Conservation (phyloP, 2,113 vertebrate species). For the Spilogale gracilis region DNA sequence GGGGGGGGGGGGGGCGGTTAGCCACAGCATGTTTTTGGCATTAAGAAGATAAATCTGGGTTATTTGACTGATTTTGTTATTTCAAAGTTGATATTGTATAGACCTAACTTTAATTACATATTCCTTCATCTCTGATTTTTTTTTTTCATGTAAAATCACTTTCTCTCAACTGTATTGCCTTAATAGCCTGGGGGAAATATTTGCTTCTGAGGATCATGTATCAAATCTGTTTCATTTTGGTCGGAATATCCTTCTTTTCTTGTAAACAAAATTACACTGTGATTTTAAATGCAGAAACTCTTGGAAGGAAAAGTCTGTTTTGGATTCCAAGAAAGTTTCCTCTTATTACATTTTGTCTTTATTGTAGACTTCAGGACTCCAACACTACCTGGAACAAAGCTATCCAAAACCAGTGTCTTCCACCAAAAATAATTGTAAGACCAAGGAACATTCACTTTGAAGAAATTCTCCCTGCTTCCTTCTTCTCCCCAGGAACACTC, state of each 20-base stretch:
- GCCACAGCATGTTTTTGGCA: background rate
- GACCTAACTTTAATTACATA: background rate
- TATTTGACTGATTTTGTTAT: background rate
- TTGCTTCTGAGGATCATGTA: constrained; percentile 40
- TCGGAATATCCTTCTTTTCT: constrained; percentile 47
- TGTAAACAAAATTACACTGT: constrained; percentile 66
- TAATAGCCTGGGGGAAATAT: constrained; percentile 6
- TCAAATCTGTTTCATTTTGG: constrained; percentile 69
- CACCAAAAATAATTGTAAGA: background rate
- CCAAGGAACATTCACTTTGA: background rate
- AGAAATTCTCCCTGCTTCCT: background rate
- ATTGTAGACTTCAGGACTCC: constrained; percentile 48
- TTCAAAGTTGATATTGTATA: background rate
- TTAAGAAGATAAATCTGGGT: background rate
- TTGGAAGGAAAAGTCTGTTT: constrained; percentile 63
- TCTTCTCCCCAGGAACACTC: background rate
- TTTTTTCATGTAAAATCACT: background rate
- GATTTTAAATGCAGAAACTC: constrained; percentile 65
- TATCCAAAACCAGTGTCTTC: background rate
- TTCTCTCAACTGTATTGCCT: constrained; percentile 33
- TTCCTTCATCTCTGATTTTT: background rate
- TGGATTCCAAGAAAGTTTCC: constrained; percentile 63
- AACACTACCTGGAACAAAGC: background rate
- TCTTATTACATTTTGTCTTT: constrained; percentile 1
- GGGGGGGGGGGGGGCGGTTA: background rate